Percentiles rank a stretch among this genome's conserved stretches.
Evolutionary conservation across 2,113 vertebrate species (phyloP).

Genomic region (Xiphophorus couchianus): DNA sequence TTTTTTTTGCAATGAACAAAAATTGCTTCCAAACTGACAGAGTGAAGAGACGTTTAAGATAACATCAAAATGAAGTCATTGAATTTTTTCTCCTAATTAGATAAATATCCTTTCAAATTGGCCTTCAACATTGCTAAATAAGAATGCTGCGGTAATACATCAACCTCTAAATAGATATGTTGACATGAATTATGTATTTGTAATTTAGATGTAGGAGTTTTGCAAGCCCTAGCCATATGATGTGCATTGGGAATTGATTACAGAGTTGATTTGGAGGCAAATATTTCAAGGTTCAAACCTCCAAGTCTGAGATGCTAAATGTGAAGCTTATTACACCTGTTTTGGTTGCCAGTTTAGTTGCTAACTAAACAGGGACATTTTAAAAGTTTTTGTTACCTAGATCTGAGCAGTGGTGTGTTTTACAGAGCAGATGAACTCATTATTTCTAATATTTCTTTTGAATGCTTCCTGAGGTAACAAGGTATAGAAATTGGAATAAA

Average conservation of each 20-base stretch:
- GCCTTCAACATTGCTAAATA: slow-evolving; percentile 50
- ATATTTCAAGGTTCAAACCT: slow-evolving; percentile 24
- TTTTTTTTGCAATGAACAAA: slow-evolving; percentile 20
- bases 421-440: too few species aligned
- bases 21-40: slow-evolving; percentile 43
- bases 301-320: slow-evolving; percentile 19
- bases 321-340: slow-evolving; percentile 21
- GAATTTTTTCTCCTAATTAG: slow-evolving; percentile 48
- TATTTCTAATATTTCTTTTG: too few species aligned
- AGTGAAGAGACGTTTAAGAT: slow-evolving; percentile 56
- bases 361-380: background rate
- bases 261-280: slow-evolving; percentile 23
- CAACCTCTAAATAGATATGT: slow-evolving; percentile 47
- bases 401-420: background rate
- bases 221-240: slow-evolving; percentile 41
- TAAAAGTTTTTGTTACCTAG: background rate
- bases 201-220: slow-evolving; percentile 47
- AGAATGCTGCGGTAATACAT: slow-evolving; percentile 45
- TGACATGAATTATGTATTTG: slow-evolving; percentile 47
- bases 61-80: slow-evolving; percentile 54
- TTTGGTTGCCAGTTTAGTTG: background rate
- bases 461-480: background rate
- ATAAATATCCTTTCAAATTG: slow-evolving; percentile 52
- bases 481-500: background rate
- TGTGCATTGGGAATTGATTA: slow-evolving; percentile 18